A percentile compares a stretch with the other conserved stretches of the same genome.
These are phyloP conservation scores for Procavia capensis DNA, from an alignment of 2,113 vertebrate species.

Conservation along the genomic window DNA sequence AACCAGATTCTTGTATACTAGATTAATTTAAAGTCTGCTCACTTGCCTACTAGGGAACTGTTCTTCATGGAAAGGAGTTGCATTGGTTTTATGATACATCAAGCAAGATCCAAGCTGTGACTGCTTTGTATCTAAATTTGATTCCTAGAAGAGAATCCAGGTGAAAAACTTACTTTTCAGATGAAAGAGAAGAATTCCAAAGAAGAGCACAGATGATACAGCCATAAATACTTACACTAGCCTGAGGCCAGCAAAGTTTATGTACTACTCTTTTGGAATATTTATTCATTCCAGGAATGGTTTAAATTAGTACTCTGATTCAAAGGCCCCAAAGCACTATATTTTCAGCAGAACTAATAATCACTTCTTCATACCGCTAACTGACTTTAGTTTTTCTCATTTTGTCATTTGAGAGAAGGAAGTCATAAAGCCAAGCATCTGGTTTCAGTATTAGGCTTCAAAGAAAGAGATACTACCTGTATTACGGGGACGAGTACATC, in stretches of 20 bases:
- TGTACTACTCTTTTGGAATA: conserved; percentile 56
- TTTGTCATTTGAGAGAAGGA: conserved; percentile 64
- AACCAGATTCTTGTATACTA: not conserved
- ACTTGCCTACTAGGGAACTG: not conserved
- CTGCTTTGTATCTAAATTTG: conserved; percentile 55
- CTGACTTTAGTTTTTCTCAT: conserved; percentile 63
- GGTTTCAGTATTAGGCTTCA: conserved; percentile 74
- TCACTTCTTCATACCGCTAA: conserved; percentile 80
- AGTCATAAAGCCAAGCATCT: conserved; percentile 66
- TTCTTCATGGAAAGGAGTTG: conserved; percentile 41
- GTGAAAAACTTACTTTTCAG: conserved; percentile 58
- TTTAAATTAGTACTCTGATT: conserved; percentile 64
- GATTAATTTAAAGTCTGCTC: conserved; percentile 51
- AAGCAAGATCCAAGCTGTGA: not conserved
- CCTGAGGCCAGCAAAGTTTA: conserved; percentile 53
- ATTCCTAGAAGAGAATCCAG: conserved; percentile 30
- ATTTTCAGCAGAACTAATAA: conserved; percentile 71
- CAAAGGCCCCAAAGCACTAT: conserved; percentile 40
- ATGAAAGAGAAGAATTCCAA: conserved; percentile 55
- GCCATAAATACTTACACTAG: conserved; percentile 41
- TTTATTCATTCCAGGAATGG: conserved; percentile 63
- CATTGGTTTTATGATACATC: not conserved
- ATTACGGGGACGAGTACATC: not conserved
- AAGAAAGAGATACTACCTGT: conserved; percentile 48
- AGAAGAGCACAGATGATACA: conserved; percentile 2